Base-by-base conservation (phyloP, 2,797 vertebrate species). In the Galago senegalensis region DNA sequence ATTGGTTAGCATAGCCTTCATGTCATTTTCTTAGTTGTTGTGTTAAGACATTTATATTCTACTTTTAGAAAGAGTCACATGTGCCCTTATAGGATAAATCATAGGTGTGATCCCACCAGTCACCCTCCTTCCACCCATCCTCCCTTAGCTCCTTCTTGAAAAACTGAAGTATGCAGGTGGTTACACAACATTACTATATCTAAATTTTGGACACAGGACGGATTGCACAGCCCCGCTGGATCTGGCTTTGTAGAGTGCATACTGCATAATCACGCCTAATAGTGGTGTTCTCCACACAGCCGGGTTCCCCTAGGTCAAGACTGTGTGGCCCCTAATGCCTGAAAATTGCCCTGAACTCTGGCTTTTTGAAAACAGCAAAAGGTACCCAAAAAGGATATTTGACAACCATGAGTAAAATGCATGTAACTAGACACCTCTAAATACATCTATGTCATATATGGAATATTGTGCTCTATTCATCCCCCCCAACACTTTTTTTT, bases 301-400 rank as follows among this genome's bases (percentile, higher is more conserved):
- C 58, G 56, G 34, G 17, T 37, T 56, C 65, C 40, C 29, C 56
- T 10, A 65, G 27, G 29, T 61, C 46, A 63, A 17, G 16, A 4
- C 34, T 40, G 5, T 31, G 49, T 37, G 16, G 29, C 80, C 34
- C 37, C n/a, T 23, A 18, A 7, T 18, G 2, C 25, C 18, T 61
- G 23, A 63, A 95, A 89, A 46, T 58, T 46, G 43, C 56, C n/a
- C 34, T 90, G 61, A 58, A 46, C 7, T 72, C 34, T 73, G 31
- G 58, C 21, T 37, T 91, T 65, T 81, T 58, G 34, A 46, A 77
- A 79, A 72, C 0, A 61, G 46, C 31, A 73, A 81, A 86, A 86
- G 18, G 27, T 89, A 80, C 53, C 12, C n/a, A 43, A 37, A 77
- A 34, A 43, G 14, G 20, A 43, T 69, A 87, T 29, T 14, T 63